Percentiles rank a stretch among this genome's conserved stretches.
phyloP scores from a whole-genome alignment of 2,113 vertebrate species.

The Dunckerocampus dactyliophorus region DNA sequence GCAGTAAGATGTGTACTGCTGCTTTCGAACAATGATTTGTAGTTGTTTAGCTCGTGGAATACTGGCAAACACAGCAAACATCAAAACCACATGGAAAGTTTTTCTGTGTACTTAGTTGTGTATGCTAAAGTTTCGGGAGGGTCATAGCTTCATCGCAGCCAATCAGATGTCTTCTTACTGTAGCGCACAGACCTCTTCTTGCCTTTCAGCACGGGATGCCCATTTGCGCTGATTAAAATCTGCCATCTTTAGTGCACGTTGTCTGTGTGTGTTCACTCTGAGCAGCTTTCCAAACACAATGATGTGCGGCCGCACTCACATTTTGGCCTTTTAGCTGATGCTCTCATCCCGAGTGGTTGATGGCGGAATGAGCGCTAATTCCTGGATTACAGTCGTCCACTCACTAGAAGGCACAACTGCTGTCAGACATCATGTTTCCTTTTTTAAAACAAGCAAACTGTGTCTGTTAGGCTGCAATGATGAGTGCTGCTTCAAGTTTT shows the following conservation, averaged over 20 bases:
- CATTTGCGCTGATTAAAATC: conserved; percentile 27
- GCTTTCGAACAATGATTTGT: too few species aligned
- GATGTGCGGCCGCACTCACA: conserved; percentile 21
- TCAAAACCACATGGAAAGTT: too few species aligned
- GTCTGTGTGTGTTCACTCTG: conserved; percentile 7
- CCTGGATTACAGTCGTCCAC: conserved; percentile 33
- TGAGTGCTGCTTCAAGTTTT: too few species aligned
- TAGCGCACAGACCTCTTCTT: background rate
- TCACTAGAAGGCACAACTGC: background rate
- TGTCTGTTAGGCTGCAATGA: too few species aligned
- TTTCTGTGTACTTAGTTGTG: too few species aligned
- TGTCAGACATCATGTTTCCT: background rate
- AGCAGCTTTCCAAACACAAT: conserved; percentile 15
- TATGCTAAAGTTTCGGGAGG: too few species aligned
- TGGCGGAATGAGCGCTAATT: conserved; percentile 31
- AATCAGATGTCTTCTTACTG: conserved; percentile 5
- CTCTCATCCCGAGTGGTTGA: conserved; percentile 37
- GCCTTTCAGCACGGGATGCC: background rate
- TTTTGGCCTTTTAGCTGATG: conserved; percentile 22
- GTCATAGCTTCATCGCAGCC: background rate
- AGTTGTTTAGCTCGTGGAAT: too few species aligned
- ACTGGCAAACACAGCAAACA: too few species aligned
- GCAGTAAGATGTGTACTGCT: too few species aligned
- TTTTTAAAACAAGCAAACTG: background rate
- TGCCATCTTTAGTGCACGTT: background rate